Conservation (phyloP, 2,888 invertebrate species). For the Brenthis ino region DNA sequence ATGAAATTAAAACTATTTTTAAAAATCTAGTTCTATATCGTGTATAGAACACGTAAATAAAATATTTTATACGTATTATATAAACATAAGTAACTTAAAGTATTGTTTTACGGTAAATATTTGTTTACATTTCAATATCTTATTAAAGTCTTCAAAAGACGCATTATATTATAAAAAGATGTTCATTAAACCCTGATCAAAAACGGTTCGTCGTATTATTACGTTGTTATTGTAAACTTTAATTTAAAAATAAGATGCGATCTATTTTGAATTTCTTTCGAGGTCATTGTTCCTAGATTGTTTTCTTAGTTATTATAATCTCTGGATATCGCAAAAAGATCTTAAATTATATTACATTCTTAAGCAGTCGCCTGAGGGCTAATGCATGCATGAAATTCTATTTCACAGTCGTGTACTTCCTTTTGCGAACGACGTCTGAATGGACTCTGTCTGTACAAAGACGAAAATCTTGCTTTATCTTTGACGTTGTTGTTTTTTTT, state of each 20-base stretch:
- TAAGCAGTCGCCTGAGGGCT: slow-evolving; percentile 41
- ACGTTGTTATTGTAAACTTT: too few relatives aligned
- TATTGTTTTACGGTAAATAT: too few relatives aligned
- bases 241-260: not conserved
- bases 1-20: slow-evolving; percentile 1
- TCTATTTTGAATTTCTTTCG: not conserved
- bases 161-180: too few relatives aligned
- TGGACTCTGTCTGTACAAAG: slow-evolving; percentile 67
- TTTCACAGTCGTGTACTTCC: slow-evolving; percentile 79
- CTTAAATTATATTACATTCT: slow-evolving; percentile 22
- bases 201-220: too few relatives aligned
- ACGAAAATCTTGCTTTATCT: slow-evolving; percentile 29
- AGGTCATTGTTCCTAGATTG: not conserved
- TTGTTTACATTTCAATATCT: too few relatives aligned
- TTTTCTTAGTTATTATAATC: slow-evolving; percentile 6
- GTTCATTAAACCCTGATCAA: too few relatives aligned
- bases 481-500: slow-evolving; percentile 22
- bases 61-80: not conserved
- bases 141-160: too few relatives aligned
- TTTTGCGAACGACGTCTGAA: slow-evolving; percentile 78
- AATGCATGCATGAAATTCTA: slow-evolving; percentile 80
- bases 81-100: too few relatives aligned
- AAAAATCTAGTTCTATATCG: not conserved
- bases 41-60: not conserved
- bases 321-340: slow-evolving; percentile 19